Base-by-base conservation (phyloP, 2,797 vertebrate species). In the Acrossocheilus wenchowensis region DNA sequence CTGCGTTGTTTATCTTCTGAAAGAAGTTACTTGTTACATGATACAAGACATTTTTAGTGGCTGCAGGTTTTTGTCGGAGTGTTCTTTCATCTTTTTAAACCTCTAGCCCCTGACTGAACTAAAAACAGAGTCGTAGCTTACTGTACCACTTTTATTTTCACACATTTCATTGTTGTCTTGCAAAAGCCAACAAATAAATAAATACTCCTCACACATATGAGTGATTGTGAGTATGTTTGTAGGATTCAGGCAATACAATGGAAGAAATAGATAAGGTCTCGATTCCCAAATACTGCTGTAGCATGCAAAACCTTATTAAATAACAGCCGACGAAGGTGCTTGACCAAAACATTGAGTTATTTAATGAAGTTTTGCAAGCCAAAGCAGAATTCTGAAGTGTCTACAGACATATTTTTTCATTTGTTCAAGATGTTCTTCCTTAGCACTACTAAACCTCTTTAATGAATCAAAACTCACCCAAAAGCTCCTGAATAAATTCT, bases 171-270 rank as follows among this genome's bases (percentile, higher is more conserved):
- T 73, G 26, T 43, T 45, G 69, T 73, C 54, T 73, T 62, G 52
- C 26, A 74, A 62, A 30, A 83, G 39, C 77, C 77, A 62, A 79
- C 54, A 79, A 79, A 79, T 79, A 62, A 79, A 62, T 79, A 79
- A 60, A 79, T 39, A 79, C 77, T 36, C 39, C 36, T 43, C 4
- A 2, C 54, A 62, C 36, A 78, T 60, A 43, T 62, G 54, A 62
- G 30, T n/a, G 57, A 5, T 17, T 9, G 8, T 5, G 14, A 26
- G 54, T 39, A 43, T 39, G 77, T 60, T 21, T 15, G 23, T 62
- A 26, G 8, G 39, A 79, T 52, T 41, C 23, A 43, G n/a, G 43
- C 57, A 62, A 19, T 62, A 62, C 39, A 79, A 62, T 43, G 54
- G 54, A 62, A 43, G 14, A 62, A 43, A 43, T 15, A 43, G 39